Base-by-base conservation (phyloP, 2,888 invertebrate genomes). In the Syrista parreyssii region DNA sequence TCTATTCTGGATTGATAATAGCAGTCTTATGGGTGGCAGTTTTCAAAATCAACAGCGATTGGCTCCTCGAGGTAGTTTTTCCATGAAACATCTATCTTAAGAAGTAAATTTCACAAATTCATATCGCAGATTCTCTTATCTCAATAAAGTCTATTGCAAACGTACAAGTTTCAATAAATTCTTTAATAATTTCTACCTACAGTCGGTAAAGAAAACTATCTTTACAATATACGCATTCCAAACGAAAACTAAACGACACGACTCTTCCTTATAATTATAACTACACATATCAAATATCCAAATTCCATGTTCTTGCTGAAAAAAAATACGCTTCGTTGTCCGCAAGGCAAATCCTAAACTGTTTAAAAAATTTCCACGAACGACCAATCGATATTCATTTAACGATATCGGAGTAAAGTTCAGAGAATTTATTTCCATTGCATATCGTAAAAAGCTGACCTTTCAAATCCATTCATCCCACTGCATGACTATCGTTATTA, bases 31-130 rank as follows among this genome's bases (percentile, higher is more conserved):
- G 71, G 76, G 32, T 76, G 12, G 36, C 33, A 12, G 36, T 71
- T 30, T 23, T 71, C 40, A 76, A 76, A 76, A 30, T 72, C 12
- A 40, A 71, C 30, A 72, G 33, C 71, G 40, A 76, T 15, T 76
- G 34, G 71, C 12, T 76, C 11, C 35, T 68, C 36, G 4, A 68
- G 74, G 73, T 76, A 55, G 35, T 33, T 32, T 71, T 71, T 23
- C 3, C 4, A 9, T 3, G 0, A 11, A 71, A n/a, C 1, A 30
- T 30, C 6, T 11, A 30, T 15, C 23, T 1, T 6, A 15, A 40
- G 15, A 6, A 6, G 2, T 0, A 0, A 6, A 23, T 40, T 40
- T 6, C 6, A 23, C 15, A 23, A 23, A 23, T 23, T 55, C 23
- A 9, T 9, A 15, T 55, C 6, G 1, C 36, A 23, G 9, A 23